These are phyloP conservation scores for Drosophila parabipectinata DNA, from an alignment of 1,140 invertebrate species.

Conservation along the genomic window DNA sequence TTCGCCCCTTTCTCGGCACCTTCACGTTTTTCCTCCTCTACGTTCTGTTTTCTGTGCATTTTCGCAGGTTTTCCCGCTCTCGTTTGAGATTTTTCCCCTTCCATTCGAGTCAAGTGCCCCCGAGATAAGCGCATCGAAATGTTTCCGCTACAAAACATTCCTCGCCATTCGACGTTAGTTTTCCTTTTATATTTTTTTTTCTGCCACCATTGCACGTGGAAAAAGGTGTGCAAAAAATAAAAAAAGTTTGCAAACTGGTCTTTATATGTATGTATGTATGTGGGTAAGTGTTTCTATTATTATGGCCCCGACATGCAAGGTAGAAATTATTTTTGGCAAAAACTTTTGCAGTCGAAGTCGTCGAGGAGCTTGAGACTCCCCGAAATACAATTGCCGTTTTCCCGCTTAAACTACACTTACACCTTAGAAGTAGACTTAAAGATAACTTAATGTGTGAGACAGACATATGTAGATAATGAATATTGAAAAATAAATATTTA, in stretches of 20 bases:
- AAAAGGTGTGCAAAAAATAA: constrained; percentile 12
- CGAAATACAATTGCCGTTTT: not conserved
- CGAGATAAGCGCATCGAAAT: constrained; percentile 72
- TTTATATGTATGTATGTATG: constrained; percentile 12
- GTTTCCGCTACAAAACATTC: constrained; percentile 63
- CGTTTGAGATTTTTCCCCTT: not conserved
- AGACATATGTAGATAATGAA: constrained; percentile 1
- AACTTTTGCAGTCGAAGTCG: constrained; percentile 23
- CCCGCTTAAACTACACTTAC: constrained; percentile 2
- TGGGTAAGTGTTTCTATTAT: constrained; percentile 52
- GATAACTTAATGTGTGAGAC: constrained; percentile 23
- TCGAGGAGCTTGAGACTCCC: constrained; percentile 20
- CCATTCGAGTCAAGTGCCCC: constrained; percentile 61
- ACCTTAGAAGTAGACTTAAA: constrained; percentile 21
- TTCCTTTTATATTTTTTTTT: not conserved
- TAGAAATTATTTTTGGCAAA: constrained; percentile 27
- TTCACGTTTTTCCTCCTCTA: constrained; percentile 28
- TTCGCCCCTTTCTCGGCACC: constrained; percentile 42
- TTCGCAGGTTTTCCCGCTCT: constrained; percentile 15
- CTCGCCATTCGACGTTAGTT: constrained; percentile 8
- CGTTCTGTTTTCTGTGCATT: constrained; percentile 3
- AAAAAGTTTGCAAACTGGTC: not conserved
- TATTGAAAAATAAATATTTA: constrained; percentile 30
- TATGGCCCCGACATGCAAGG: constrained; percentile 49
- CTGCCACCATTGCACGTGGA: not conserved